Conservation (phyloP, 1,140 invertebrate genomes). For the Meloidogyne chitwoodi region DNA sequence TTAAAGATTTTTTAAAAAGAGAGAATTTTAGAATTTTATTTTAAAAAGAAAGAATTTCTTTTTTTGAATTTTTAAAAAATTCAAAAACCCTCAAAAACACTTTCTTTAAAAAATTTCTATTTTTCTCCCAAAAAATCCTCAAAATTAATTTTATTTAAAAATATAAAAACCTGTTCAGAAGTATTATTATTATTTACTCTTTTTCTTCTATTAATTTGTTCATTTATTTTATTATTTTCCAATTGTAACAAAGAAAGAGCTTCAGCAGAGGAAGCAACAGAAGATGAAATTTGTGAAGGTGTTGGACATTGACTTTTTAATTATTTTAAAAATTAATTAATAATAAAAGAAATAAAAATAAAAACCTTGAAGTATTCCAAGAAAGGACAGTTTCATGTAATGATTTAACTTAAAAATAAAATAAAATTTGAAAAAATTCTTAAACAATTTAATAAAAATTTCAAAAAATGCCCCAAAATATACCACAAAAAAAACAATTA, state of each 20-base stretch:
- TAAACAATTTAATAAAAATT: not conserved
- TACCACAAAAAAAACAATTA: too few species aligned
- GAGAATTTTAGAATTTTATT: too few species aligned
- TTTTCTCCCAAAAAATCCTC: too few species aligned
- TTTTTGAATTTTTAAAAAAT: too few species aligned
- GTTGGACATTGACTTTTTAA: not conserved
- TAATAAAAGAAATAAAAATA: not conserved
- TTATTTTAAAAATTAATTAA: not conserved
- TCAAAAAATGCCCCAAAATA: too few species aligned
- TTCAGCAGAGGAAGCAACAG: constrained; percentile 1
- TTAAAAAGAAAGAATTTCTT: too few species aligned
- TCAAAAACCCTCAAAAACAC: too few species aligned
- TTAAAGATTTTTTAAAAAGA: too few species aligned
- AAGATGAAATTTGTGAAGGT: constrained; percentile 18
- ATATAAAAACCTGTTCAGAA: not conserved
- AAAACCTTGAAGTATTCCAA: not conserved
- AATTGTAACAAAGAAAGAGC: not conserved
- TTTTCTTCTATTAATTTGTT: not conserved
- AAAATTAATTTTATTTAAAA: too few species aligned
- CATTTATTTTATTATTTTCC: not conserved
- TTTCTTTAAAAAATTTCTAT: too few species aligned
- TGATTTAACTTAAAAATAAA: constrained; percentile 5
- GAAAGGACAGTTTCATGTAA: not conserved
- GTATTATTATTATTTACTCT: not conserved
- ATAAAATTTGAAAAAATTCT: not conserved